A percentile compares a stretch with the other conserved stretches of the same genome.
phyloP scores from a whole-genome alignment of 1,140 invertebrate species.

The roundworm (Caenorhabditis elegans) region WBcel235 BX284605.5:10760501-10761000 shows the following conservation, averaged over 20 bases:
- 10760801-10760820: neutral
- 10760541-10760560: slow-evolving; percentile 8
- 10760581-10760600: neutral
- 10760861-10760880: neutral
- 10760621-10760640: neutral
- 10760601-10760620: neutral
- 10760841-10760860: neutral
- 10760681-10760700: neutral
- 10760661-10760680: slow-evolving; percentile 13
- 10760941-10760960: neutral
- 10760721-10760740: slow-evolving; percentile 6
- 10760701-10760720: neutral
- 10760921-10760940: no score
- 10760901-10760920: no score
- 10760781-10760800: slow-evolving; percentile 16
- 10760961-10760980: no score
- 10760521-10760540: slow-evolving; percentile 43
- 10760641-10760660: neutral
- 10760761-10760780: slow-evolving; percentile 9
- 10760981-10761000: no score
- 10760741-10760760: neutral
- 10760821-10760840: neutral
- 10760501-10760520: slow-evolving; percentile 35
- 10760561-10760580: neutral
- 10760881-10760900: no score